A percentile compares a stretch with the other conserved stretches of the same genome.
These are phyloP conservation scores for Epicampocera succincta DNA, from an alignment of 2,888 invertebrate species.

Conservation along the genomic window DNA sequence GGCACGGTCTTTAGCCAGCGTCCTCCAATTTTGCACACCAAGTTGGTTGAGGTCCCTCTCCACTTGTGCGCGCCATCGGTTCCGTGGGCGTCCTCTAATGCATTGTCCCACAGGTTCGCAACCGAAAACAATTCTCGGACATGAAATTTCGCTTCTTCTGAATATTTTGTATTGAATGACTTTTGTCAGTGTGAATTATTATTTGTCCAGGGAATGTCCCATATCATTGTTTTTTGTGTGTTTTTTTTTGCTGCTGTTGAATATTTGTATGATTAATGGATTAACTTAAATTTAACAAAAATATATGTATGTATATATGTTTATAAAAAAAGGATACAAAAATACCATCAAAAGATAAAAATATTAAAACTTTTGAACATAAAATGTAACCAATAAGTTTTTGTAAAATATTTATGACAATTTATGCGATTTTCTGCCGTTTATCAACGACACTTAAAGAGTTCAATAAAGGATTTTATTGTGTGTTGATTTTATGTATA, in stretches of 20 bases:
- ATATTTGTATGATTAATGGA: slow-evolving; percentile 45
- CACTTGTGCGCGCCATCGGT: too few species aligned
- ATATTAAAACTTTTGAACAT: slow-evolving; percentile 31
- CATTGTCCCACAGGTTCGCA: too few species aligned
- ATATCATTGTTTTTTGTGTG: neutral
- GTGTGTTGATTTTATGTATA: slow-evolving; percentile 26
- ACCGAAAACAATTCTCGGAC: too few species aligned
- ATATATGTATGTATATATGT: neutral
- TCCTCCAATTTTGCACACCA: too few species aligned
- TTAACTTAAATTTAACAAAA: slow-evolving; percentile 42
- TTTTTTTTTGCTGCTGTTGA: slow-evolving; percentile 6
- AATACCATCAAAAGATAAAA: slow-evolving; percentile 4
- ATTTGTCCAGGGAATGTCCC: neutral
- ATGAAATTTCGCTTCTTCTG: too few species aligned
- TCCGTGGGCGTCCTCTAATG: too few species aligned
- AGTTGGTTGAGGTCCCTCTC: too few species aligned
- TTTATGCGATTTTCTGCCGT: slow-evolving; percentile 22
- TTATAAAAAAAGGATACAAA: neutral
- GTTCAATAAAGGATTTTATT: slow-evolving; percentile 42
- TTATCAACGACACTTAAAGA: slow-evolving; percentile 38
- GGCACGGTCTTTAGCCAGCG: too few species aligned
- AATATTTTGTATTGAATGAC: too few species aligned
- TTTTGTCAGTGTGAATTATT: too few species aligned
- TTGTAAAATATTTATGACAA: slow-evolving; percentile 26
- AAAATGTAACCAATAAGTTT: slow-evolving; percentile 31